Percentiles rank a stretch among this genome's conserved stretches.
These are phyloP conservation scores for Pogonophryne albipinna DNA, from an alignment of 2,797 vertebrate species.

Conservation along the genomic window DNA sequence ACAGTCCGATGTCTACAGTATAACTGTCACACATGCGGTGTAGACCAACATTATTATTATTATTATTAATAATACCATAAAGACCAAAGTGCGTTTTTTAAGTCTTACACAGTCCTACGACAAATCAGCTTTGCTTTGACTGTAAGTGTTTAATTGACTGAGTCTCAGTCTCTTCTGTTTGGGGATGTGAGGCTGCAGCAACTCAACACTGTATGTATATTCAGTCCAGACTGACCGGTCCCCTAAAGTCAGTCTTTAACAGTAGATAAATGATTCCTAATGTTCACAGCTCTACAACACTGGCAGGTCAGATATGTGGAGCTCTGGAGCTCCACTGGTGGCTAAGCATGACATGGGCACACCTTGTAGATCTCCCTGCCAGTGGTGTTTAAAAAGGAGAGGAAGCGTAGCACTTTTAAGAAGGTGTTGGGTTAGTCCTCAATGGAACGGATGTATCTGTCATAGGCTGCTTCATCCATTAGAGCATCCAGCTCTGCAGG, in stretches of 20 bases:
- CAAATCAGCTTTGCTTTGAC: conserved; percentile 39
- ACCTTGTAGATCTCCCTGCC: conserved; percentile 47
- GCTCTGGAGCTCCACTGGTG: conserved; percentile 30
- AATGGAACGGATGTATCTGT: conserved; percentile 94
- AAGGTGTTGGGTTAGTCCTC: conserved; percentile 85
- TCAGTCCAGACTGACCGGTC: conserved; percentile 43
- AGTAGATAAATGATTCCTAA: conserved; percentile 65
- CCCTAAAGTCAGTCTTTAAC: conserved; percentile 57
- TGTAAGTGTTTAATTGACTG: conserved; percentile 45
- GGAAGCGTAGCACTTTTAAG: conserved; percentile 48
- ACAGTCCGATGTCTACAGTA: conserved; percentile 56
- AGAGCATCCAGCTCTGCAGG: conserved; percentile 92
- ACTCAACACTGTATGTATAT: conserved; percentile 45
- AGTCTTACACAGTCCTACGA: conserved; percentile 45
- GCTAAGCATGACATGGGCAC: conserved; percentile 50
- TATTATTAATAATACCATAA: conserved; percentile 58
- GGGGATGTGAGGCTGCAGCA: conserved; percentile 46
- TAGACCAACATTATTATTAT: conserved; percentile 63
- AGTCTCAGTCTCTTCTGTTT: conserved; percentile 46
- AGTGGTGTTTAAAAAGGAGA: conserved; percentile 46
- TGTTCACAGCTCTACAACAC: conserved; percentile 64
- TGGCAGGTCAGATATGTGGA: conserved; percentile 47
- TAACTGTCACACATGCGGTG: conserved; percentile 52
- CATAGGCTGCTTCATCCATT: conserved; percentile 95
- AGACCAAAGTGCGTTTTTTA: conserved; percentile 73